Evolutionary conservation across 2,113 vertebrate genomes (phyloP).

Genomic region (Tinamus guttatus): DNA sequence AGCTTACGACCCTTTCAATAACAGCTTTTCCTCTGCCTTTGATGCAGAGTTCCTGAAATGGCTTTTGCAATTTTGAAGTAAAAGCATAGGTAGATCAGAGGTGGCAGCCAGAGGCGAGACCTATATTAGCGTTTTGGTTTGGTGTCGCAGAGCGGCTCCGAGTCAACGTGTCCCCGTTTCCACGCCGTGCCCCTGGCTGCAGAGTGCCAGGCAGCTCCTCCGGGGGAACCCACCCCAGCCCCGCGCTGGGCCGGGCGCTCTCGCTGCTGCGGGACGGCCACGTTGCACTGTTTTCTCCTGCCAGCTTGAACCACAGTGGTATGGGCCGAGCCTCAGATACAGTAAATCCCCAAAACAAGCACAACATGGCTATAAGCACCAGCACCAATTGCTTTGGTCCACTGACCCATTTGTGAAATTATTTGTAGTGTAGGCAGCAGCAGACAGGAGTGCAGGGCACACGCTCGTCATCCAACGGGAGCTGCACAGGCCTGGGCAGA

Average conservation of each 20-base stretch:
- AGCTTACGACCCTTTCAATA: not conserved
- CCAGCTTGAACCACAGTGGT: not conserved
- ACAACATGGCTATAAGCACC: not conserved
- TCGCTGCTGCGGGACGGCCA: not conserved
- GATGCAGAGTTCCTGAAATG: not conserved
- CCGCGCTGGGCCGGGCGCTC: too few relatives aligned
- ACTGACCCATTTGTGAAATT: not conserved
- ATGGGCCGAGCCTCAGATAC: not conserved
- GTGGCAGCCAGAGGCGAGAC: not conserved
- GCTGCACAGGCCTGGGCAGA: not conserved
- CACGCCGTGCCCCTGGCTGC: not conserved
- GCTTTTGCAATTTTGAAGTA: not conserved
- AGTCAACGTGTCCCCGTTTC: not conserved
- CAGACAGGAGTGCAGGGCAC: not conserved
- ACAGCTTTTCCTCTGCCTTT: not conserved
- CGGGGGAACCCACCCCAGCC: too few relatives aligned
- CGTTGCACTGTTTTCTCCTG: not conserved
- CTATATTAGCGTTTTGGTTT: not conserved
- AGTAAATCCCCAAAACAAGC: not conserved
- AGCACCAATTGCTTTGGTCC: not conserved
- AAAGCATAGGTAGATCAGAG: not conserved
- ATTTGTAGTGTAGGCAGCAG: not conserved
- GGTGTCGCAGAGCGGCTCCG: not conserved
- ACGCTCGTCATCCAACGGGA: not conserved
- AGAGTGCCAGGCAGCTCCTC: not conserved